These are phyloP conservation scores for Stomatorhinus ivindoensis DNA, from an alignment of 2,113 vertebrate genomes.

Conservation along the genomic window DNA sequence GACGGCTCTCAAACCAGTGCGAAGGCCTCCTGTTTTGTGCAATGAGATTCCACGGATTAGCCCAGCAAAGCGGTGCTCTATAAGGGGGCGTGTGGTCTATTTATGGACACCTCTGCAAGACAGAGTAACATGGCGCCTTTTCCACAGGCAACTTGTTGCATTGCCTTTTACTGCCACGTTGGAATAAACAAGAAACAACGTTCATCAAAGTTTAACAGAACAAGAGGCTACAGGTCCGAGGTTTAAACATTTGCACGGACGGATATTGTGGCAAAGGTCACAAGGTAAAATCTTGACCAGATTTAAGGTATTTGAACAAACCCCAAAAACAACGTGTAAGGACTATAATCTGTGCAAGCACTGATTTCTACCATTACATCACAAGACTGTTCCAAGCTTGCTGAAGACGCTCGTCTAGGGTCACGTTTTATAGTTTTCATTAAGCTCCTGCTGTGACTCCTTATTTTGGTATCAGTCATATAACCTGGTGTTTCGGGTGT, in stretches of 20 bases:
- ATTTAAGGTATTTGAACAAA: neutral
- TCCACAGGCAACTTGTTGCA: neutral
- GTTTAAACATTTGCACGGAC: neutral
- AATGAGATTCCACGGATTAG: neutral
- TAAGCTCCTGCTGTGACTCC: neutral
- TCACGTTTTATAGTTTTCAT: neutral
- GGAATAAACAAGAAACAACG: neutral
- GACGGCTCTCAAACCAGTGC: neutral
- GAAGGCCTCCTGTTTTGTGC: neutral
- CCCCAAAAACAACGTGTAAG: neutral
- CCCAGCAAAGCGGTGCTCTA: neutral
- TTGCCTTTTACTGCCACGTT: neutral
- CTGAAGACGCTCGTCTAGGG: neutral
- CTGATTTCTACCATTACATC: neutral
- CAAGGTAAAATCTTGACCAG: neutral
- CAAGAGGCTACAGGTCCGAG: neutral
- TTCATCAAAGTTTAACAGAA: neutral
- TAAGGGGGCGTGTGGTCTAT: neutral
- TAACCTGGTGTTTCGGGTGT: neutral
- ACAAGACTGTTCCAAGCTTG: neutral
- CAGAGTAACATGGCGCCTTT: neutral
- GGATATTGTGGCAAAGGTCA: neutral
- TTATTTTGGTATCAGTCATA: neutral
- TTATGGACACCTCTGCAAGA: neutral
- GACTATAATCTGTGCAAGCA: neutral